phyloP scores from a whole-genome alignment of 2,888 invertebrate genomes.

The Onthophagus sagittarius region DNA sequence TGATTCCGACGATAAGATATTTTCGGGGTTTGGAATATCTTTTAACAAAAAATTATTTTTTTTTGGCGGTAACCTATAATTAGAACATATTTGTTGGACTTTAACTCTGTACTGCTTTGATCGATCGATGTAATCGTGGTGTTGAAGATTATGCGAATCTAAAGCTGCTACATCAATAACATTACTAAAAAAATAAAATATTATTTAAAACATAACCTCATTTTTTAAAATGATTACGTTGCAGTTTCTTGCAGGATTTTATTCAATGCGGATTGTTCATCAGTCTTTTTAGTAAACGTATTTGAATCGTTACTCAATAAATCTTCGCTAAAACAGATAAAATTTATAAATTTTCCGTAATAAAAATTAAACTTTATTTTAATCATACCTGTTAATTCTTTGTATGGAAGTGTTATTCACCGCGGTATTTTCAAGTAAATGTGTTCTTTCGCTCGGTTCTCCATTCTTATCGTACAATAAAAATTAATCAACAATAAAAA shows the following conservation, averaged over 20 bases:
- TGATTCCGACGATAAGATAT: slow-evolving; percentile 61
- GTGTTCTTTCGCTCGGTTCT: slow-evolving; percentile 73
- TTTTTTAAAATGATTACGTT: slow-evolving; percentile 59
- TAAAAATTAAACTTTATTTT: slow-evolving; percentile 1
- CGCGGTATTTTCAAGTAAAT: slow-evolving; percentile 72
- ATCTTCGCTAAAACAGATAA: slow-evolving; percentile 57
- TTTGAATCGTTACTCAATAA: slow-evolving; percentile 59
- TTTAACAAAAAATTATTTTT: slow-evolving; percentile 56
- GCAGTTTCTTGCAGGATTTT: slow-evolving; percentile 88
- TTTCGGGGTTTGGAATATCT: slow-evolving; percentile 74
- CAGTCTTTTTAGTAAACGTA: slow-evolving; percentile 71
- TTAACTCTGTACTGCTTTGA: slow-evolving; percentile 66
- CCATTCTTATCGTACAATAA: slow-evolving; percentile 47
- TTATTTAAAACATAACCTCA: slow-evolving; percentile 25
- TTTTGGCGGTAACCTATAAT: slow-evolving; percentile 47
- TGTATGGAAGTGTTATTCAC: slow-evolving; percentile 70
- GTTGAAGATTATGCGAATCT: slow-evolving; percentile 83
- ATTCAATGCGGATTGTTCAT: slow-evolving; percentile 87
- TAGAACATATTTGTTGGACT: slow-evolving; percentile 53
- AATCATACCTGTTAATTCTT: slow-evolving; percentile 58
- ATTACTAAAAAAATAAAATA: slow-evolving; percentile 58
- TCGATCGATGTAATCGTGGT: slow-evolving; percentile 82
- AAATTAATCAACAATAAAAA: slow-evolving; percentile 19
- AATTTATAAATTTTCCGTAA: slow-evolving; percentile 1
- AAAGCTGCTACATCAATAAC: slow-evolving; percentile 92